phyloP scores from a whole-genome alignment of 2,113 vertebrate species.

The Monopterus albus region DNA sequence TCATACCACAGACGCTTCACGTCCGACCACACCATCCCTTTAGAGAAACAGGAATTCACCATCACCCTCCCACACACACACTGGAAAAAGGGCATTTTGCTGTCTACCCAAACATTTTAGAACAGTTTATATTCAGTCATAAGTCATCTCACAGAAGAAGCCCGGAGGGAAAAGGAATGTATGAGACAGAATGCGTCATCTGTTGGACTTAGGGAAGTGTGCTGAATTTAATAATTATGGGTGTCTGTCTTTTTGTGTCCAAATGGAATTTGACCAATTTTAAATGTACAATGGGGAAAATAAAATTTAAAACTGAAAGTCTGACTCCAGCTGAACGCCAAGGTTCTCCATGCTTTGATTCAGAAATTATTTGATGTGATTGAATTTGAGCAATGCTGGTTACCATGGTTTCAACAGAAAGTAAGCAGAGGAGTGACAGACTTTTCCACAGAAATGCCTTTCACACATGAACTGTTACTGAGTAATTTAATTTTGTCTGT shows the following conservation, averaged over 20 bases:
- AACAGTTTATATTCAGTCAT: slow-evolving; percentile 32
- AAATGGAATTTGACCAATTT: not conserved
- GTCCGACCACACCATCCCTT: slow-evolving; percentile 99
- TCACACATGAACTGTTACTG: slow-evolving; percentile 1
- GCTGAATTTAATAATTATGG: slow-evolving; percentile 41
- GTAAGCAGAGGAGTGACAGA: not conserved
- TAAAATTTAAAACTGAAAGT: not conserved
- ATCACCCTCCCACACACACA: not conserved
- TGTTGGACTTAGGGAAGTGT: slow-evolving; percentile 42
- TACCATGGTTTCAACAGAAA: slow-evolving; percentile 16
- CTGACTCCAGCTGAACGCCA: not conserved
- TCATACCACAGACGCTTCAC: slow-evolving; percentile 98
- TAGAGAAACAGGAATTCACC: slow-evolving; percentile 34
- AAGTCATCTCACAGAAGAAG: slow-evolving; percentile 36
- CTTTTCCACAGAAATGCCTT: not conserved
- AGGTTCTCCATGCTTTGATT: not conserved
- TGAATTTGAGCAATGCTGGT: not conserved
- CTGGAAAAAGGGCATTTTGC: slow-evolving; percentile 1
- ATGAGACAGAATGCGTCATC: slow-evolving; percentile 30
- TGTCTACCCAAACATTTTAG: slow-evolving; percentile 38
- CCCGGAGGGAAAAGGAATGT: slow-evolving; percentile 26
- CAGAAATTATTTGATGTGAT: not conserved
- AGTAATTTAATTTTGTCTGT: not conserved
- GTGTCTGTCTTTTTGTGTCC: not conserved
- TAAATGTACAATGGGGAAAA: not conserved